Conservation (phyloP, 2,113 vertebrate species). For the Tiliqua scincoides region DNA sequence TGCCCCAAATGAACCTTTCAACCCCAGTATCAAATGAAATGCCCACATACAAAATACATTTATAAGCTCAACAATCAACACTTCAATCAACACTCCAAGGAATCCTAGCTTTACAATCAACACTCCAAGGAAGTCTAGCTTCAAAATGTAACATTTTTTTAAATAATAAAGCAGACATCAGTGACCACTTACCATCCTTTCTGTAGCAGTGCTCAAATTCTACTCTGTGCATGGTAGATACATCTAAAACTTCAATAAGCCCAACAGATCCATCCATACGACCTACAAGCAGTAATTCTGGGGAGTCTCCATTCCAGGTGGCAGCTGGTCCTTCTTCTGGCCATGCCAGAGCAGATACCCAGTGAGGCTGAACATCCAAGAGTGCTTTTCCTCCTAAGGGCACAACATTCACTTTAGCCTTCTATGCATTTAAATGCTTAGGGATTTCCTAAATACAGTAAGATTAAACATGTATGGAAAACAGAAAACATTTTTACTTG, state of each 20-base stretch:
- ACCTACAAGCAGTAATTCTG: constrained; percentile 91
- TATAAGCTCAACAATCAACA: no score
- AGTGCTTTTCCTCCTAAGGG: constrained; percentile 89
- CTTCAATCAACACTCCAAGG: neutral
- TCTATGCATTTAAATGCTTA: constrained; percentile 29
- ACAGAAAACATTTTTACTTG: neutral
- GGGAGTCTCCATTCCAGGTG: constrained; percentile 86
- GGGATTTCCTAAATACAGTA: neutral
- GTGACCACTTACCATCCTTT: constrained; percentile 85
- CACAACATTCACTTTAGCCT: constrained; percentile 35
- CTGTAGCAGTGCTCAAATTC: constrained; percentile 96
- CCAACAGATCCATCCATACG: constrained; percentile 95
- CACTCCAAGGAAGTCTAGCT: neutral
- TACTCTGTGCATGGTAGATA: constrained; percentile 84
- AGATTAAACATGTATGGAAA: neutral
- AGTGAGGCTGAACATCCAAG: constrained; percentile 92
- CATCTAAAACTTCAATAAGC: constrained; percentile 90
- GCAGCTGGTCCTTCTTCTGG: constrained; percentile 84
- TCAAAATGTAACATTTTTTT: neutral
- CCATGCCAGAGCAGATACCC: constrained; percentile 94
- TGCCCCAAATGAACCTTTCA: neutral
- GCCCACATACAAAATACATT: no score
- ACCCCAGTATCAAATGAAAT: neutral
- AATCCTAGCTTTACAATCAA: no score
- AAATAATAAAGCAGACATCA: neutral